Percentiles rank a stretch among this genome's conserved stretches.
phyloP scores from a whole-genome alignment of 2,797 vertebrate species.

The Peromyscus attwateri region DNA sequence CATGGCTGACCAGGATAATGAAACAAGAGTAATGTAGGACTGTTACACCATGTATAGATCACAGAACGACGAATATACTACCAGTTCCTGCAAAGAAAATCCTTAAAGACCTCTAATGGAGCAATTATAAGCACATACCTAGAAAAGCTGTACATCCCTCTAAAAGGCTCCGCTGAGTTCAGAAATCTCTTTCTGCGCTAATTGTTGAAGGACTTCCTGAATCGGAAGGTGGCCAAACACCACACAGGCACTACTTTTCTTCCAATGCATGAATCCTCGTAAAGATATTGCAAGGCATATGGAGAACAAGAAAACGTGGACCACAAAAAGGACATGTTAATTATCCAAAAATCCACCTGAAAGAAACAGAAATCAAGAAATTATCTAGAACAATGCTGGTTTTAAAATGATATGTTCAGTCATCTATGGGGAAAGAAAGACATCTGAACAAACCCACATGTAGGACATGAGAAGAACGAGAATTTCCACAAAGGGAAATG shows the following conservation, averaged over 20 bases:
- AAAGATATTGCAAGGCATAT: background rate
- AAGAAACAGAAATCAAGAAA: background rate
- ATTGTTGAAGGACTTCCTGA: background rate
- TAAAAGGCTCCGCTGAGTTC: background rate
- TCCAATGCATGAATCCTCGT: background rate
- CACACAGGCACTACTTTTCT: background rate
- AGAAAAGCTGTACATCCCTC: background rate
- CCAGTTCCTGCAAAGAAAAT: background rate
- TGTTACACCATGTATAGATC: background rate
- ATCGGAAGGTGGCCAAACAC: background rate
- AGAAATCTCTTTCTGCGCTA: background rate
- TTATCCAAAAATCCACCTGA: background rate
- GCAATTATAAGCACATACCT: background rate
- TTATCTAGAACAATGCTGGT: background rate
- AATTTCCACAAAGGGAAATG: background rate
- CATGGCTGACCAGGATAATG: background rate
- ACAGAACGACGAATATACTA: background rate
- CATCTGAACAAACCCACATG: background rate
- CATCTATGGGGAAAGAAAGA: background rate
- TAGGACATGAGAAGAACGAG: background rate
- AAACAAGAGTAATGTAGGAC: fast-evolving
- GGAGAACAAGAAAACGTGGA: background rate
- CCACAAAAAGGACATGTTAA: background rate
- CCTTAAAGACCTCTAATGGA: background rate
- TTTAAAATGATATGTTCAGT: background rate